A percentile compares a stretch with the other conserved stretches of the same genome.
Evolutionary conservation across 2,113 vertebrate genomes (phyloP).

Genomic region (Heterotis niloticus): DNA sequence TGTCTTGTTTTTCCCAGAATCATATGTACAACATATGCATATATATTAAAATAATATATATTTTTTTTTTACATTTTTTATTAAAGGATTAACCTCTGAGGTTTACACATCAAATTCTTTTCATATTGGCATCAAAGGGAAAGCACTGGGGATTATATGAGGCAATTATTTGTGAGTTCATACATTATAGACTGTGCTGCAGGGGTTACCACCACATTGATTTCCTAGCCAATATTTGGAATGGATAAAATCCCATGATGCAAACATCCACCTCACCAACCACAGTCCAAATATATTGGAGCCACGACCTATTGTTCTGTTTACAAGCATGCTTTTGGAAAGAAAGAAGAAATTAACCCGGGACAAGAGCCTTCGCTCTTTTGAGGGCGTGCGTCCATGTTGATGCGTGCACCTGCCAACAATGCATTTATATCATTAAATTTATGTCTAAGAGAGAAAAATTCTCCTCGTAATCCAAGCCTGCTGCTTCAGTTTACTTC

Average conservation of each 20-base stretch:
- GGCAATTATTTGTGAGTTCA: constrained; percentile 67
- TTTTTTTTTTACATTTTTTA: constrained; percentile 69
- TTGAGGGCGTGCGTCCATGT: no score
- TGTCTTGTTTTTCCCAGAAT: constrained; percentile 59
- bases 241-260: constrained; percentile 68
- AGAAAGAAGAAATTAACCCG: constrained; percentile 46
- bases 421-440: neutral
- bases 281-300: constrained; percentile 73
- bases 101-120: constrained; percentile 61
- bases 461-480: neutral
- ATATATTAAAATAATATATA: no score
- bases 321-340: constrained; percentile 37
- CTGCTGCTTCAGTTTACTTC: no score
- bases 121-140: constrained; percentile 67
- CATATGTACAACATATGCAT: no score
- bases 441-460: neutral
- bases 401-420: neutral
- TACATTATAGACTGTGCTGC: constrained; percentile 66
- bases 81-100: constrained; percentile 76
- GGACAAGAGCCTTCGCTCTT: constrained; percentile 14
- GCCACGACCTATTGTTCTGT: constrained; percentile 57
- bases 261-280: constrained; percentile 45
- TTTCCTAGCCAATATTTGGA: constrained; percentile 78
- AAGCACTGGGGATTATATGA: constrained; percentile 75
- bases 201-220: constrained; percentile 83